Evolutionary conservation across 2,888 invertebrate genomes (phyloP), one percentile per base, ranked within the genome.

Genomic region (Eupeodes luniger): DNA sequence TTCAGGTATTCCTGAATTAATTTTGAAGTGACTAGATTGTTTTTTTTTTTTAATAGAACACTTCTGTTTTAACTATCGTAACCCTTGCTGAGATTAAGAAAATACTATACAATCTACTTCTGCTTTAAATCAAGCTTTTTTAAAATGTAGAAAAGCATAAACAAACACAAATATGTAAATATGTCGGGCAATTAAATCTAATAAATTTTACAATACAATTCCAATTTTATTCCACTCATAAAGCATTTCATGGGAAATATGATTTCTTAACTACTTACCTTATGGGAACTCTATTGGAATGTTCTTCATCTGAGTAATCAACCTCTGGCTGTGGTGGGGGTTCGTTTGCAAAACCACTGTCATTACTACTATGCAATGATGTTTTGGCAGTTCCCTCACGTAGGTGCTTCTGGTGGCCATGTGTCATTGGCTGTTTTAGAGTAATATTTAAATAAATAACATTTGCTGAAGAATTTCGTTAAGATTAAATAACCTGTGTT

Each of bases 301-400:
- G 96, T 92, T 98, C 98, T 94, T 98, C 98, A 92, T 98, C 98
- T 74, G 97, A 98, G 93, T 98, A 98, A 93, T 98, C 98, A 84
- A 97, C 96, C 93, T 98, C 98, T 34, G 98, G 98, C 92, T 97
- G 97, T 40, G 96, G 96, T 5, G 98, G 97, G 47, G 95, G 95
- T 92, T 98, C 98, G 92, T 98, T 98, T 91, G 98, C 97, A 93
- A 98, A 98, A 16, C 98, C 98, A 90, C 97, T 98, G 94, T 98
- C 98, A 93, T 98, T 98, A 92, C 97, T 97, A 94, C 97, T 97
- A 93, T 98, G 98, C 90, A 98, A 95, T 57, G 97, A 97, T 2
- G 96, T 95, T 92, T 96, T 96, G 83, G 96, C 96, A 64, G 96
- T 96, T 36, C 92, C 93, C 77, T 90, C 90, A 44, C 90, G 82